Evolutionary conservation across 2,888 invertebrate genomes (phyloP), one percentile per base, ranked within the genome.

Genomic region (Spicauda simplicius): DNA sequence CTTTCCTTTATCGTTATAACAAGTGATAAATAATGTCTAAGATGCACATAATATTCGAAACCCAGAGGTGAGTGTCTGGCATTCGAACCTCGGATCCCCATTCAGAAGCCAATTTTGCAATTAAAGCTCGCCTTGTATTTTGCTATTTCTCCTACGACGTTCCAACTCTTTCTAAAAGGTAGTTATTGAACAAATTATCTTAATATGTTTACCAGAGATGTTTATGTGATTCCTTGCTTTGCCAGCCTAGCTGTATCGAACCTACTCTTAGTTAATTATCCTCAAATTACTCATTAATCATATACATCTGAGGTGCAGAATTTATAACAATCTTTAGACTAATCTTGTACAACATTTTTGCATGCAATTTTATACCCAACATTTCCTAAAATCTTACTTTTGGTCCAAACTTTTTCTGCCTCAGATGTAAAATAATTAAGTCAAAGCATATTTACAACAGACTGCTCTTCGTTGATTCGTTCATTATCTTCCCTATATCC

Each of bases 281-380:
- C 7, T 48, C 48, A 48, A 48, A 48, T 25, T 4, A 57, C 19
- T 69, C 65, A 67, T 69, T 71, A 72, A 53, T 53, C 71, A 63
- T 72, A 71, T 71, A 68, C 73, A 76, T 72, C 72, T 73, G 71
- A 77, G 71, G 73, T 59, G 69, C 63, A 61, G 62, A 58, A 60
- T 16, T 16, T 16, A 48, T 48, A 48, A 48, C 48, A 48, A 48
- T 48, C 48, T 48, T 48, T 48, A 48, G 69, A 37, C 37, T 62
- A 56, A 54, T 10, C 57, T 58, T 50, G 50, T 58, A 37, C 56
- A 45, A 45, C 64, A 68, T 20, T 25, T 53, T 53, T 20, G 20
- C 25, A 12, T 20, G 19, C 12, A 53, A 14, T 19, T 52, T 19
- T 52, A 52, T 2, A 52, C 41, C 41, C 41, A 41, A 41, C 5